phyloP scores from a whole-genome alignment of 2,797 vertebrate genomes.

The Fistularia tabacaria region DNA sequence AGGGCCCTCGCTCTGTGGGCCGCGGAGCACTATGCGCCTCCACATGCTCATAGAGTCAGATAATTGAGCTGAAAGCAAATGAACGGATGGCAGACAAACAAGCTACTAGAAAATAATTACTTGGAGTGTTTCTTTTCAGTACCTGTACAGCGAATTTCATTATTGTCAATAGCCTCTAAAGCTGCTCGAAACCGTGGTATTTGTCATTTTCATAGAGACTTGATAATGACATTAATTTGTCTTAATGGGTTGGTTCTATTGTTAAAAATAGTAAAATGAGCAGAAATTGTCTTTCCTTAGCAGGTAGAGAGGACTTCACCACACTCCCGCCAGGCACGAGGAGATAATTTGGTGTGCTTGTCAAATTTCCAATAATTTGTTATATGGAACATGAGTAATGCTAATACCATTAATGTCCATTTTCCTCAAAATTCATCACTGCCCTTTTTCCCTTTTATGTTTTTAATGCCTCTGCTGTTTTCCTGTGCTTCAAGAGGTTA shows the following conservation, averaged over 20 bases:
- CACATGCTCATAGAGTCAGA: slow-evolving; percentile 81
- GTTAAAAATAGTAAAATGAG: slow-evolving; percentile 99
- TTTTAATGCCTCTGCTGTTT: slow-evolving; percentile 94
- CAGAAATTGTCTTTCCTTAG: slow-evolving; percentile 99
- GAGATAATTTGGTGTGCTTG: slow-evolving; percentile 99
- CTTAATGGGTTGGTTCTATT: slow-evolving; percentile 99
- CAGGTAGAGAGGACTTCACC: slow-evolving; percentile 96
- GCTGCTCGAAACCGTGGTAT: slow-evolving; percentile 97
- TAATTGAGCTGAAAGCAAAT: slow-evolving; percentile 99
- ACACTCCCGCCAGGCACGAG: slow-evolving; percentile 91
- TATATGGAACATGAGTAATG: slow-evolving; percentile 99
- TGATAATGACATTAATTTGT: slow-evolving; percentile 99
- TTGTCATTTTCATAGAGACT: slow-evolving; percentile 99
- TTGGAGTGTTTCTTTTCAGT: slow-evolving; percentile 99
- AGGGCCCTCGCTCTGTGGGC: slow-evolving; percentile 92
- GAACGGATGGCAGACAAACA: slow-evolving; percentile 99
- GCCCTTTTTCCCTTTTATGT: slow-evolving; percentile 99
- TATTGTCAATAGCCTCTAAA: slow-evolving; percentile 99
- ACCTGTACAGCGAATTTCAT: slow-evolving; percentile 98
- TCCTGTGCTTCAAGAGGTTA: slow-evolving; percentile 92
- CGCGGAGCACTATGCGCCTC: slow-evolving; percentile 80
- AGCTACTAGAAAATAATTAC: slow-evolving; percentile 99
- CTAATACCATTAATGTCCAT: slow-evolving; percentile 99
- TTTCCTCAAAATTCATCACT: slow-evolving; percentile 99
- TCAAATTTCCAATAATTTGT: slow-evolving; percentile 99